Base-by-base conservation (phyloP, 1,140 invertebrate species). In the Drosophila mauritiana region DNA sequence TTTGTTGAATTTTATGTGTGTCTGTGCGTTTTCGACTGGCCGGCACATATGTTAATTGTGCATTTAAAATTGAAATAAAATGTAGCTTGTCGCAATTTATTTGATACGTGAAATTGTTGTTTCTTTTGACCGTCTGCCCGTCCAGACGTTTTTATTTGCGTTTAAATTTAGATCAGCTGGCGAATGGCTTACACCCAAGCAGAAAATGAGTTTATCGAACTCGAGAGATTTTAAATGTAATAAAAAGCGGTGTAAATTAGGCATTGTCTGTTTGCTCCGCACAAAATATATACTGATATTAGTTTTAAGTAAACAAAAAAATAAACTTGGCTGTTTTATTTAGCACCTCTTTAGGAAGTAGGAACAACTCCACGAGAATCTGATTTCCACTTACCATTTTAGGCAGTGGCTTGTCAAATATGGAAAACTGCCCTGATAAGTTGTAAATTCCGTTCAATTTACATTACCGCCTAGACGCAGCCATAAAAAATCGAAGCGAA, bases 41-140 rank as follows among this genome's bases (percentile, higher is more conserved):
- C 36, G 20, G 34, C 39, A 73, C 40, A 63, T 80, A 73, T 80
- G 77, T 78, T 85, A 80, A 85, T 85, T 85, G 81, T 85, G 75
- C 73, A 85, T 85, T 85, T 81, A 80, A 80, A 64, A 63, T 80
- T 85, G 59, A 74, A 85, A 85, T 80, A 80, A 81, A 85, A 85
- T 80, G 46, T 85, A 63, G 81, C 78, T 64, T 77, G 72, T 76
- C 72, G 73, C 70, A 64, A 64, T 75, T 64, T 76, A 74, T 76
- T 76, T 76, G 53, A 73, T 55, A 73, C 37, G 58, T 49, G 36
- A 43, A 68, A 12, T 63, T 67, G 59, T 48, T 64, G 74, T 80
- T 64, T 49, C 57, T 81, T 74, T 64, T 42, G 43, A 20, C 46
- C 46, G 61, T 72, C 74, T 72, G 62, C 49, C 36, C 20, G 34